Conservation (phyloP, 37 sponge, comb jelly and placozoan genomes). For the Lycopodina hypogea region DNA sequence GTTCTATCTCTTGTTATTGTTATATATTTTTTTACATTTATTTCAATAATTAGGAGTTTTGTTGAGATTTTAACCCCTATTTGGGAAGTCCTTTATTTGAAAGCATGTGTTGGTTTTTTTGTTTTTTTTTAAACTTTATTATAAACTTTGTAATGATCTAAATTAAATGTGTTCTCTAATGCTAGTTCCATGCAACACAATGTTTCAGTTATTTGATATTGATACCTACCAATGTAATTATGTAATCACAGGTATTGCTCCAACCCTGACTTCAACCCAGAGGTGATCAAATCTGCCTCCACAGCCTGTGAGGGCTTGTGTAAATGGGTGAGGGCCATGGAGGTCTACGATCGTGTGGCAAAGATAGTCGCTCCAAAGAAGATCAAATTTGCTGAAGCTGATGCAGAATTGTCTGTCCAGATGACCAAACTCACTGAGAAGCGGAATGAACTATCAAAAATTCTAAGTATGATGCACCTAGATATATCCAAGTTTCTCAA, state of each 20-base stretch:
- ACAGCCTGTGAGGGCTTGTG: slow-evolving; percentile 96
- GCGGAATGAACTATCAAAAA: slow-evolving; percentile 82
- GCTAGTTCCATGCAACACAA: too few relatives aligned
- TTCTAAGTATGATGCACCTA: slow-evolving; percentile 24
- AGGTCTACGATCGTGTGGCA: slow-evolving; percentile 97
- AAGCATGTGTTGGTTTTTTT: too few relatives aligned
- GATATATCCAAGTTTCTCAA: neutral
- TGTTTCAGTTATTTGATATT: too few relatives aligned
- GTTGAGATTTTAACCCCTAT: too few relatives aligned
- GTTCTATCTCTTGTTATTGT: too few relatives aligned
- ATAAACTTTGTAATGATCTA: too few relatives aligned
- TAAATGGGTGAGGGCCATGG: slow-evolving; percentile 97
- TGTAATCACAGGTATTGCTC: slow-evolving; percentile 63
- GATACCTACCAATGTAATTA: too few relatives aligned
- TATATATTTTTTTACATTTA: too few relatives aligned
- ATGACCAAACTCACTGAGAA: slow-evolving; percentile 93
- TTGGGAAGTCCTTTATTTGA: too few relatives aligned
- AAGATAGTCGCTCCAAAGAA: slow-evolving; percentile 99
- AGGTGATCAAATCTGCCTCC: slow-evolving; percentile 84
- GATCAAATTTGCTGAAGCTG: slow-evolving; percentile 82
- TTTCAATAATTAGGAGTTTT: too few relatives aligned
- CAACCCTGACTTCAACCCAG: slow-evolving; percentile 90
- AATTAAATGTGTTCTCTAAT: too few relatives aligned
- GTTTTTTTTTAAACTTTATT: too few relatives aligned
- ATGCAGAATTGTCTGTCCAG: slow-evolving; percentile 83